Evolutionary conservation across 2,113 vertebrate genomes (phyloP), one percentile per base, ranked within the genome.

Genomic region (Entelurus aequoreus): DNA sequence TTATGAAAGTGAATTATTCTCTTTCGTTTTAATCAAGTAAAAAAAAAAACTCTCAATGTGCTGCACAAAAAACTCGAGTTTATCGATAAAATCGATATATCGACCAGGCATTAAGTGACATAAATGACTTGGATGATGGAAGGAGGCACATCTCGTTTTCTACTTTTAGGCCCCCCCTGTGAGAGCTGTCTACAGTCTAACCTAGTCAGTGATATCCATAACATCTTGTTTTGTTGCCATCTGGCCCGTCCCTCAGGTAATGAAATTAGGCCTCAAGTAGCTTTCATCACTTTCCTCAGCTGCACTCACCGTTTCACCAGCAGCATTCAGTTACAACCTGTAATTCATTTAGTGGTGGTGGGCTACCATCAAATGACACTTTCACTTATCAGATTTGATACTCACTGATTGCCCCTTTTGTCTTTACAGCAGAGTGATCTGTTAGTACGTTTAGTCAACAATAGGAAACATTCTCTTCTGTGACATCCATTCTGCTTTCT

Each of bases 151-250:
- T n/a, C 36, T 38, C 8, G 2, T 10, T 44, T 46, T 12, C 42
- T 46, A 9, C 10, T 35, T 59, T 68, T 15, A 14, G 28, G 28
- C 28, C 28, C 28, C 28, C 50, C 63, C 69, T n/a, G 44, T 1
- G 56, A 60, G 74, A 75, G 56, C 53, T 51, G 40, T 53, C 13
- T 70, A 57, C 55, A 12, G 19, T 42, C 51, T 8, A 58, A 46
- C 42, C 62, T 56, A 69, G 77, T 82, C 75, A 79, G 65, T 80
- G 68, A 82, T 73, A 78, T 78, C 74, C 55, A 77, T 85, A 74
- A 71, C 79, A 80, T 52, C 77, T 79, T 72, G 65, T 81, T 84
- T 69, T 69, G 77, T 70, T 71, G 70, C 77, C 78, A 79, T 82
- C 77, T 84, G 84, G 69, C 63, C 70, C 53, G 72, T 68, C 69